Base-by-base conservation (phyloP, 2,113 vertebrate genomes). In the Cettia cetti region DNA sequence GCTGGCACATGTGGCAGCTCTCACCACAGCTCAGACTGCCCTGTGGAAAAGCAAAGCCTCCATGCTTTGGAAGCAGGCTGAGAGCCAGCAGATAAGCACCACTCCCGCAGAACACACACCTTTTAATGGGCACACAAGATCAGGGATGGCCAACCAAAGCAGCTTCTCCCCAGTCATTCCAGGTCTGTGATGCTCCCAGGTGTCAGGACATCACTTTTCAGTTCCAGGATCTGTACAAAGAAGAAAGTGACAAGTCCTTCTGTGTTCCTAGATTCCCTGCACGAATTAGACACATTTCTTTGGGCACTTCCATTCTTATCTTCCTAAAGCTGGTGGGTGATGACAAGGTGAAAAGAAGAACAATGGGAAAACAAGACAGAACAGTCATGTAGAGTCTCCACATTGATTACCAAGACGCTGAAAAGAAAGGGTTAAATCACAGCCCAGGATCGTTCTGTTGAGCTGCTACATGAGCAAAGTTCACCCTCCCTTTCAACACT, bases 111-210 rank as follows among this genome's bases (percentile, higher is more conserved):
- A 63, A 35, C 57, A 35, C 28, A 4, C 42, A 97, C 96, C 96
- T 96, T 56, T 40, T 15, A 89, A 11, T 1, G 8, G 42, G 33
- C 45, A 31, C 0, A 1, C 23, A 11, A 57, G 35, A 28, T 33
- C n/a, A 57, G 0, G 27, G 50, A 37, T 3, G 15, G 44, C n/a
- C 59, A 60, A 31, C 5, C 47, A 39, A 23, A 42, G 79, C 80
- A 83, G 70, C 66, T 90, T 44, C 61, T 75, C 24, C 63, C 13
- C 63, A 11, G 30, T 83, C 94, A 96, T 94, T 57, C 57, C 30
- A 20, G 44, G 63, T 27, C 23, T 15, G 33, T 3, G 61, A 31
- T 22, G 30, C 35, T 69, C 42, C 49, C 16, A 6, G 33, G 7
- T 4, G 54, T 26, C 71, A 56, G n/a, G 57, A 33, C 0, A 7